Base-by-base conservation (phyloP, 2,113 vertebrate species). In the Xerus inauris region DNA sequence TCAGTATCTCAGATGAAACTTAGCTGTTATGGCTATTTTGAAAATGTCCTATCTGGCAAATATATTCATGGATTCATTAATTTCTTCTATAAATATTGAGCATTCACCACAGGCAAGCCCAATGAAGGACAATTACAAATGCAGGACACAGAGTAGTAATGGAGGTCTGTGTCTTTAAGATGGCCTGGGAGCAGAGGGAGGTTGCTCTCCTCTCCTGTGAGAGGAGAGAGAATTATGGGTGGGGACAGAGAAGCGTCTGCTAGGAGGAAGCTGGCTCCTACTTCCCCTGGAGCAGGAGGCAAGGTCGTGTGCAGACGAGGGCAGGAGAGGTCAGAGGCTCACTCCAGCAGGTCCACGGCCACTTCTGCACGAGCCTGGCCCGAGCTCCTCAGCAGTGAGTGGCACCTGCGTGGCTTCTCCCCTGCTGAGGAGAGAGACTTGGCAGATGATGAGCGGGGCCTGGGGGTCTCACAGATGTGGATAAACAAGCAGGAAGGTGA, bases 1-100 rank as follows among this genome's bases (percentile, higher is more conserved):
- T n/a, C n/a, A n/a, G n/a, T n/a, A n/a, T 93, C 79, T 96, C 64
- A 91, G 47, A 38, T 87, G 47, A 59, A 95, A 85, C 40, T 51
- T 1, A 90, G 49, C 49, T 92, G 38, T 35, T 75, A 30, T 49
- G 49, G 14, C 24, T 72, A 77, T 84, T 88, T 73, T 84, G 11
- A 38, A 76, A 81, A 80, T 71, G 67, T 22, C 19, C 11, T 94
- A 20, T 57, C 49, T 69, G 47, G 76, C 54, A 62, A 40, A 79
- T 69, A 0, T 67, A 87, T 69, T 73, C 11, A 47, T 89, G 83
- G n/a, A 45, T 72, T 71, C 11, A 47, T 89, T 87, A 42, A 45
- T 72, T 71, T 69, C 28, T 54, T 87, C 6, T 30, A 57, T 87
- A 45, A 42, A 28, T 59, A 51, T 65, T 51, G 69, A 83, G 19